These are phyloP conservation scores for Noctua janthe DNA, from an alignment of 2,888 invertebrate genomes.

Conservation along the genomic window DNA sequence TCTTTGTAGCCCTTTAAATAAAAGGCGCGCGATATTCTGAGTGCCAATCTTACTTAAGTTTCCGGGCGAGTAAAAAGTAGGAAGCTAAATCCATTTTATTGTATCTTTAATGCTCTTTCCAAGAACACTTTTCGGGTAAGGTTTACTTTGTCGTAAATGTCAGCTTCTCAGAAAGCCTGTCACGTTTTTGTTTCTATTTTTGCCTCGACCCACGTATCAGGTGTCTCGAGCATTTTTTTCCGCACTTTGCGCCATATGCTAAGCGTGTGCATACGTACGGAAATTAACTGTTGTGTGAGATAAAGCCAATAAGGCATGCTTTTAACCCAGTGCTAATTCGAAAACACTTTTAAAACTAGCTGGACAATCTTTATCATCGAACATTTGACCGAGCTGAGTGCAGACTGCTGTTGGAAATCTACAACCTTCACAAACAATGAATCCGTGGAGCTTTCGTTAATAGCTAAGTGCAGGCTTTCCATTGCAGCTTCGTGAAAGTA, in stretches of 20 bases:
- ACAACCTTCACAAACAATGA: slow-evolving; percentile 17
- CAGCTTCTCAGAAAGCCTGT: slow-evolving; percentile 40
- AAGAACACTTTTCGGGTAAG: slow-evolving; percentile 33
- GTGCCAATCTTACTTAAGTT: slow-evolving; percentile 49
- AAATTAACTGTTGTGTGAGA: slow-evolving; percentile 42
- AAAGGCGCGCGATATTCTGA: slow-evolving; percentile 26
- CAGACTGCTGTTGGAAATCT: slow-evolving; percentile 31
- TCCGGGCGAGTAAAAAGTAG: slow-evolving; percentile 29
- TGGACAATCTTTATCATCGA: slow-evolving; percentile 35
- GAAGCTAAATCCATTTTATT: slow-evolving; percentile 34
- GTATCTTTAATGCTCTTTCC: slow-evolving; percentile 24
- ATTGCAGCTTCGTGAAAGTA: slow-evolving; percentile 58
- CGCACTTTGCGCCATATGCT: slow-evolving; percentile 62
- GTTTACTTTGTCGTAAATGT: slow-evolving; percentile 56
- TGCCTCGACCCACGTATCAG: slow-evolving; percentile 59
- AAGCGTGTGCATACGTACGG: slow-evolving; percentile 44
- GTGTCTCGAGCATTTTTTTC: slow-evolving; percentile 54
- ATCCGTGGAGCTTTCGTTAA: slow-evolving; percentile 25
- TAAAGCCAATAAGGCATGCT: slow-evolving; percentile 44
- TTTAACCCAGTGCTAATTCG: slow-evolving; percentile 20
- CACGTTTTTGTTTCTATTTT: slow-evolving; percentile 36
- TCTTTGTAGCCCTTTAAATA: slow-evolving; percentile 50
- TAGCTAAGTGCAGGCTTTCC: slow-evolving; percentile 48
- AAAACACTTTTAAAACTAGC: slow-evolving; percentile 36
- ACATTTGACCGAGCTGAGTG: slow-evolving; percentile 36